Percentiles rank a stretch among this genome's conserved stretches.
Evolutionary conservation across 2,797 vertebrate genomes (phyloP).

Genomic region (Euthynnus affinis): DNA sequence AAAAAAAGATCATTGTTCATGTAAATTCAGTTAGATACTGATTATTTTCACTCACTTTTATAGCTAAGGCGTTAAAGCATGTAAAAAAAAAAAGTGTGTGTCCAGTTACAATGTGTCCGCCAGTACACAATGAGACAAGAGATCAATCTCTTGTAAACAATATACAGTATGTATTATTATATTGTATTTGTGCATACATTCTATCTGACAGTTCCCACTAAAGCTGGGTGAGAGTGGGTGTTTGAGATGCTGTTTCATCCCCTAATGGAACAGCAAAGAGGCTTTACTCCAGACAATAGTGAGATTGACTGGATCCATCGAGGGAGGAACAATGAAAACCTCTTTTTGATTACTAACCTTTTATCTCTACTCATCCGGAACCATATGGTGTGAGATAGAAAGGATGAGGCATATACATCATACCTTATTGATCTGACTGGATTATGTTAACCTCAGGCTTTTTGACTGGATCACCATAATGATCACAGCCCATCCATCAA

Average conservation of each 20-base stretch:
- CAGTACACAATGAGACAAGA: not conserved
- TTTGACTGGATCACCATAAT: not conserved
- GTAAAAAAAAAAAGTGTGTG: no score
- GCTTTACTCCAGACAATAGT: constrained; percentile 66
- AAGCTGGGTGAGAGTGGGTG: constrained; percentile 30
- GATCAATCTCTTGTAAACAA: not conserved
- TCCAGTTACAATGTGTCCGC: not conserved
- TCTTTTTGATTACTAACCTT: constrained; percentile 60
- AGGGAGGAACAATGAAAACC: constrained; percentile 52
- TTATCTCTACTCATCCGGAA: constrained; percentile 28
- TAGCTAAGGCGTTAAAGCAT: not conserved
- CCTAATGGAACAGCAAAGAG: constrained; percentile 66
- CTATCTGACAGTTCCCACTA: constrained; percentile 6
- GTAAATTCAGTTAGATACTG: not conserved
- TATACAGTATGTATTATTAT: not conserved
- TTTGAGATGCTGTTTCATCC: constrained; percentile 55
- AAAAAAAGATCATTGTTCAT: not conserved
- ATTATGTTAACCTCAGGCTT: constrained; percentile 2
- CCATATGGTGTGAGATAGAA: constrained; percentile 14
- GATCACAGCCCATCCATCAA: not conserved
- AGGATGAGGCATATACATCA: not conserved
- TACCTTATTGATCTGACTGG: constrained; percentile 20
- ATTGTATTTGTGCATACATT: not conserved
- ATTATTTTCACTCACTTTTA: not conserved
- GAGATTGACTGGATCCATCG: constrained; percentile 61